These are phyloP conservation scores for Pteruthius melanotis DNA, from an alignment of 2,113 vertebrate species.

Conservation along the genomic window DNA sequence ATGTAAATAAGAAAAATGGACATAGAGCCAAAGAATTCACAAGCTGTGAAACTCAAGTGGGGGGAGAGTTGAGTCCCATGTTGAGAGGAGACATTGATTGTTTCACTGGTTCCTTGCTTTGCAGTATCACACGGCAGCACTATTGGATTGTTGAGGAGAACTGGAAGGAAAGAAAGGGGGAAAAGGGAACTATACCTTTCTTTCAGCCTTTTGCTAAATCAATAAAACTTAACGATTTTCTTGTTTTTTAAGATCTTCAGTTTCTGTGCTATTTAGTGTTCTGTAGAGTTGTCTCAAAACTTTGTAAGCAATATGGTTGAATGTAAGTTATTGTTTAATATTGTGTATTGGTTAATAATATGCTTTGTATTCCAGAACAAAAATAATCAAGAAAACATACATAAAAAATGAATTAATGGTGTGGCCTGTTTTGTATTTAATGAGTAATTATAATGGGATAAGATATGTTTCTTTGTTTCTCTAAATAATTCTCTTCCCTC, in stretches of 20 bases:
- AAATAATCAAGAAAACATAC: not conserved
- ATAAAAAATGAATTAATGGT: not conserved
- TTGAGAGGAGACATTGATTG: not conserved
- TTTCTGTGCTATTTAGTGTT: not conserved
- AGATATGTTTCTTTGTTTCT: not conserved
- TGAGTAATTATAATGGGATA: not conserved
- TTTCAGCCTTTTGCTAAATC: not conserved
- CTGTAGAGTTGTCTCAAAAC: not conserved
- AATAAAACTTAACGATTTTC: not conserved
- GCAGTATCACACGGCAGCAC: not conserved
- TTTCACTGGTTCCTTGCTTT: not conserved
- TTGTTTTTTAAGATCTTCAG: not conserved
- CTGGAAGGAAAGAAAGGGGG: no score
- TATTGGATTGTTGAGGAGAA: not conserved
- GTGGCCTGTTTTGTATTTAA: not conserved
- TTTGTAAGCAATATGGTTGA: not conserved
- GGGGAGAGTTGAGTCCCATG: not conserved
- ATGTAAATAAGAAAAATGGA: not conserved
- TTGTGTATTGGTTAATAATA: not conserved
- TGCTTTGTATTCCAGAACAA: not conserved
- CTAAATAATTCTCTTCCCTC: not conserved
- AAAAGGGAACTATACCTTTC: not conserved
- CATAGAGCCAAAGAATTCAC: not conserved
- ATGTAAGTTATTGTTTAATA: not conserved
- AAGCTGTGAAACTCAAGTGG: not conserved